Evolutionary conservation across 2,113 vertebrate species (phyloP).

Genomic region (Cyprinodon tularosa): DNA sequence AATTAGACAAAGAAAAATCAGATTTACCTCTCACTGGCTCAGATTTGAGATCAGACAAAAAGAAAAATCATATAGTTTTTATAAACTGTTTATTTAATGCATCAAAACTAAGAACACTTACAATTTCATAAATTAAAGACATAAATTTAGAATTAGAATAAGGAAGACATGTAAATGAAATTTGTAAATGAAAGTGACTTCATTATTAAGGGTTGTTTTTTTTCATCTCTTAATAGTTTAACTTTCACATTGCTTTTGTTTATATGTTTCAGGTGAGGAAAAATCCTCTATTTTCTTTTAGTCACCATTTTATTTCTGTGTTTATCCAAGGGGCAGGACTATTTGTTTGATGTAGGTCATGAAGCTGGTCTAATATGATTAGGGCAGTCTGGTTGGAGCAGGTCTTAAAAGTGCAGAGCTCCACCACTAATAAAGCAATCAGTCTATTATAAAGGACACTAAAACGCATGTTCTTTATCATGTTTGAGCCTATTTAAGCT

Average conservation of each 20-base stretch:
- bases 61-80: too few species aligned
- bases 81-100: background rate
- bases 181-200: too few species aligned
- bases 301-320: background rate
- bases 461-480: too few species aligned
- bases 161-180: too few species aligned
- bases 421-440: slow-evolving; percentile 4
- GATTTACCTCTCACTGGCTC: too few species aligned
- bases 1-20: too few species aligned
- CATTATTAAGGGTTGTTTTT: too few species aligned
- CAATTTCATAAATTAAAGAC: too few species aligned
- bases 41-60: too few species aligned
- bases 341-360: slow-evolving; percentile 22
- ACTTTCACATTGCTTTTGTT: background rate
- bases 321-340: background rate
- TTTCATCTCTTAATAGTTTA: background rate
- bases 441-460: too few species aligned
- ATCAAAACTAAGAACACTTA: background rate
- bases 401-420: slow-evolving; percentile 2
- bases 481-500: slow-evolving; percentile 10
- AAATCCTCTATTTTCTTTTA: background rate
- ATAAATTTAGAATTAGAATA: too few species aligned
- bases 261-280: background rate
- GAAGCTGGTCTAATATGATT: slow-evolving; percentile 20
- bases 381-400: background rate